Evolutionary conservation across 2,797 vertebrate species (phyloP).

Genomic region (Malurus leucopterus): DNA sequence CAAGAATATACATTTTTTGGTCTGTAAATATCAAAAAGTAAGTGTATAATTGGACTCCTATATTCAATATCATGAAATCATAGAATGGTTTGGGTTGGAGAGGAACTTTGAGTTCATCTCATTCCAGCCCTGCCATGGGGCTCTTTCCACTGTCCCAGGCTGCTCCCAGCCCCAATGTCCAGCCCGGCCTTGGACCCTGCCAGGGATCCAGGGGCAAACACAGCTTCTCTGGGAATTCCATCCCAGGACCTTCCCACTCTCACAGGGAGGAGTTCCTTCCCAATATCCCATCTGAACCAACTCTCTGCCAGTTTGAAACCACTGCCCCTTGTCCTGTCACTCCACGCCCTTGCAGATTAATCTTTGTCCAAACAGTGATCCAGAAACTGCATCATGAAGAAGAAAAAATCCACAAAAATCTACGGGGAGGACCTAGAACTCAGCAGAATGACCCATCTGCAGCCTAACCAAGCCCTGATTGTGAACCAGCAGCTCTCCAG

Average conservation of each 20-base stretch:
- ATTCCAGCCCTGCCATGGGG: not conserved
- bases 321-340: not conserved
- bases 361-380: not conserved
- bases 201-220: not conserved
- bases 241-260: fast-evolving
- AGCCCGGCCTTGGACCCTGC: fast-evolving
- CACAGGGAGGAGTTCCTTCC: not conserved
- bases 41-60: not conserved
- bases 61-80: not conserved
- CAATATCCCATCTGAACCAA: not conserved
- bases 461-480: not conserved
- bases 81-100: not conserved
- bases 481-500: not conserved
- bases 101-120: not conserved
- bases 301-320: not conserved
- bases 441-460: not conserved
- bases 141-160: fast-evolving
- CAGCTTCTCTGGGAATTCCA: not conserved
- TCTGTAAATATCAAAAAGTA: not conserved
- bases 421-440: fast-evolving
- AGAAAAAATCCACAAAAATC: fast-evolving
- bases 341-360: not conserved
- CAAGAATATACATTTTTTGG: fast-evolving
- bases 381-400: not conserved
- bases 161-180: not conserved